Base-by-base conservation (phyloP, 2,888 invertebrate genomes). In the Axea sp. region DNA sequence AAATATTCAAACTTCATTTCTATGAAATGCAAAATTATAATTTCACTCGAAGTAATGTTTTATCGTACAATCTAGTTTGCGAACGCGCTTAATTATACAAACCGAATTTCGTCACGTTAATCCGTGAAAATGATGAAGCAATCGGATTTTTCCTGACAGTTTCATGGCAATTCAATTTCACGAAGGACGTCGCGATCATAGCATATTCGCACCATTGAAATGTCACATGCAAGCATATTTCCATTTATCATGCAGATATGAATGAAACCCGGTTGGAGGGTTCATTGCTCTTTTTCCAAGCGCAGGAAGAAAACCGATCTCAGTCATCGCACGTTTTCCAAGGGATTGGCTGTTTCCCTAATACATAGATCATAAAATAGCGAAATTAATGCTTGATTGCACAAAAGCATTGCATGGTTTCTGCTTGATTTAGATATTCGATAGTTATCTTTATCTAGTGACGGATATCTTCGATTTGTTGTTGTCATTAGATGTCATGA, bases 191-290 rank as follows among this genome's bases (percentile, higher is more conserved):
- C 45, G 65, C 41, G 65, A 60, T 73, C 73, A 47, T 51, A 45
- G 65, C 59, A 47, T 33, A 60, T 67, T 73, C 67, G 67, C 60
- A 8, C 67, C 55, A 73, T 73, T 73, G 73, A 68, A 67, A 62
- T 43, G 73, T 73, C 73, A 73, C 62, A 45, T 57, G 67, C 73
- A 73, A 41, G 55, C 73, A 17, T 57, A 62, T 73, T 67, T 73
- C 73, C 73, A 73, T 73, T 73, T 73, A 45, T 71, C 71, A 67
- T 62, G 41, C 37, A 35, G 65, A 71, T 75, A 53, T 62, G 59
- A 68, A 68, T 64, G 68, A 53, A 73, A 45, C 64, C 35, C 53
- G 64, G 51, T 64, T 55, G 19, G 65, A 65, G 59, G 59, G 74
- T 69, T 69, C 68, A 62, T 69, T 65, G 74, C 68, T 59, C 69